Percentiles rank a stretch among this genome's conserved stretches.
Conservation (phyloP, 2,888 invertebrate species). For the Acanthosepion pharaonis region DNA sequence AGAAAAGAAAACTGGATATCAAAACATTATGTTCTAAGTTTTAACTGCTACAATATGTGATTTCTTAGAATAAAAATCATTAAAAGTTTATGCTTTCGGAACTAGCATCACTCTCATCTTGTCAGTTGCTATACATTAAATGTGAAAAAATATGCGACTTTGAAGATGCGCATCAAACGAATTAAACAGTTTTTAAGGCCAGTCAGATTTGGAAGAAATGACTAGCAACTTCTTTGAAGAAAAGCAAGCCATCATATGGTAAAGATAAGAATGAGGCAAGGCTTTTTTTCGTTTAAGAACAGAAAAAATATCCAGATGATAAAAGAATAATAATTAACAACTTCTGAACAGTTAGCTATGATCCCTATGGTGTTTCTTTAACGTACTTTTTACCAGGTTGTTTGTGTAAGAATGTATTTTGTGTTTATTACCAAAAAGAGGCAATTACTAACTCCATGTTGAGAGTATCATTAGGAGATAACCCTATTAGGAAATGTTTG, state of each 20-base stretch:
- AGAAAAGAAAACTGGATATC: not conserved
- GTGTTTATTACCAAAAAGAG: not conserved
- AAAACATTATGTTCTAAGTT: not conserved
- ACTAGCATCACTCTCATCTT: not conserved
- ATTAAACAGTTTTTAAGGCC: not conserved
- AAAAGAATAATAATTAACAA: not conserved
- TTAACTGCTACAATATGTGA: not conserved
- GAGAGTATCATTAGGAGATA: not conserved
- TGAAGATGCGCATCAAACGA: not conserved
- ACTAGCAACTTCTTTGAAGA: not conserved
- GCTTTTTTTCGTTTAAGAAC: not conserved
- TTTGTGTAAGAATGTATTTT: not conserved
- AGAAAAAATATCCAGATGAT: not conserved
- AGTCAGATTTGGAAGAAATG: not conserved
- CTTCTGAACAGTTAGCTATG: too few relatives aligned
- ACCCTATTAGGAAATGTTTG: not conserved
- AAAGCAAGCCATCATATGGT: not conserved
- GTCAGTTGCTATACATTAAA: not conserved
- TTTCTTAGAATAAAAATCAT: not conserved
- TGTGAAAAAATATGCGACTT: not conserved
- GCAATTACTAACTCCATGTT: not conserved
- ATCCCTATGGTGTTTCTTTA: not conserved
- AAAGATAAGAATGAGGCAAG: not conserved
- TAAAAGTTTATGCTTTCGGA: not conserved
- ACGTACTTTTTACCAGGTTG: not conserved